Conservation (phyloP, 1,140 invertebrate genomes). For the Babylonia areolata region DNA sequence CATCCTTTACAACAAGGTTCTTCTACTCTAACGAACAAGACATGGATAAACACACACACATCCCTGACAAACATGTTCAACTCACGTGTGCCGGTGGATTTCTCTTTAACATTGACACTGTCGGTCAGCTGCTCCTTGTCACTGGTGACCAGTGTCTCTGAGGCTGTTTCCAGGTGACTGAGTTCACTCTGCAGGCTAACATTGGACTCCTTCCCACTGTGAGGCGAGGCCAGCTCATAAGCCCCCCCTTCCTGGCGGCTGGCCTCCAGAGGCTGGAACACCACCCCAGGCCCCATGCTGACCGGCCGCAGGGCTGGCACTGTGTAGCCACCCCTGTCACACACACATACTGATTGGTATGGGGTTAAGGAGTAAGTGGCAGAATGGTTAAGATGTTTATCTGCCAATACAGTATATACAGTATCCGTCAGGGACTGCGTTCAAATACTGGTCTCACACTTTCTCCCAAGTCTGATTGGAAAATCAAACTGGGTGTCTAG, state of each 20-base stretch:
- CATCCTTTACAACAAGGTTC: no score
- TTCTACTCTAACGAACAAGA: no score
- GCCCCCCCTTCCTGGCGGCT: constrained; percentile 56
- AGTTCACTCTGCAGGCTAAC: constrained; percentile 79
- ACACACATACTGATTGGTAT: background rate
- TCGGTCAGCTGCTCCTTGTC: constrained; percentile 81
- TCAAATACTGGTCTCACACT: no score
- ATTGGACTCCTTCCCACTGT: constrained; percentile 76
- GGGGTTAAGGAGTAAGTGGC: no score
- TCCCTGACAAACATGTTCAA: background rate
- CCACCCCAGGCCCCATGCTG: constrained; percentile 83
- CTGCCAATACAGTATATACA: no score
- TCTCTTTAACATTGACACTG: constrained; percentile 73
- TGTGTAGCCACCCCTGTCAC: constrained; percentile 59
- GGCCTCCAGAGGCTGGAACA: constrained; percentile 72
- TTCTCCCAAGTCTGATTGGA: no score
- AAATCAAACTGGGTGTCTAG: no score
- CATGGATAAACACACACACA: no score
- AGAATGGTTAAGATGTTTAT: no score
- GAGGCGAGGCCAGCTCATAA: constrained; percentile 70
- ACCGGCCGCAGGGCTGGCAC: constrained; percentile 66
- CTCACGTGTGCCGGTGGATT: constrained; percentile 76
- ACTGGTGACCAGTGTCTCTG: constrained; percentile 62
- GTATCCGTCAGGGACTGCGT: no score
- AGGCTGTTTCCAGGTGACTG: constrained; percentile 63